Percentiles rank a stretch among this genome's conserved stretches.
Evolutionary conservation across 2,888 invertebrate species (phyloP).

Genomic region (Perithous albicinctus): DNA sequence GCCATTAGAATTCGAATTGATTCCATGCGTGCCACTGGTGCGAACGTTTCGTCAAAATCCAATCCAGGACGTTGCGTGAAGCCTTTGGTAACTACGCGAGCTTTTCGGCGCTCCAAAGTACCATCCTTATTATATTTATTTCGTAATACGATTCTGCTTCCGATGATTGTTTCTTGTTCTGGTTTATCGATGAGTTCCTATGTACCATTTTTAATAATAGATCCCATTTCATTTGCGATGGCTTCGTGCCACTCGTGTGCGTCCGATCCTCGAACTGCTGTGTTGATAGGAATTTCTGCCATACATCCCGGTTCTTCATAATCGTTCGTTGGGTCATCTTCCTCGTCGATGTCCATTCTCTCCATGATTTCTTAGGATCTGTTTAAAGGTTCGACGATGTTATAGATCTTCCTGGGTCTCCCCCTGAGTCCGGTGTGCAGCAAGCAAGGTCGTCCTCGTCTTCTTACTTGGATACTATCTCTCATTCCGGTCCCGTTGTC

Average conservation of each 20-base stretch:
- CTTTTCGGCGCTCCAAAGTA: slow-evolving; percentile 38
- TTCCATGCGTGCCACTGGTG: slow-evolving; percentile 35
- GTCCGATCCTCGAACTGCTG: slow-evolving; percentile 42
- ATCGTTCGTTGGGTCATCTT: too few species aligned
- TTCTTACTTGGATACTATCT: background rate
- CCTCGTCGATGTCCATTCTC: too few species aligned
- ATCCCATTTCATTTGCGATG: slow-evolving; percentile 53
- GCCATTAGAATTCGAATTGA: slow-evolving; percentile 60
- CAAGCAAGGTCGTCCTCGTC: slow-evolving; percentile 40
- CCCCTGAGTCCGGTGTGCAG: slow-evolving; percentile 27
- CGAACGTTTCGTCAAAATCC: slow-evolving; percentile 51
- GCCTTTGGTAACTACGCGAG: slow-evolving; percentile 55
- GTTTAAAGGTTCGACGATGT: background rate
- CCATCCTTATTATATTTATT: slow-evolving; percentile 49
- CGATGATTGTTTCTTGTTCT: slow-evolving; percentile 30
- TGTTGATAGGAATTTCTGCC: slow-evolving; percentile 27
- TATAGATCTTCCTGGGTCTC: slow-evolving; percentile 10
- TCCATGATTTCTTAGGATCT: too few species aligned
- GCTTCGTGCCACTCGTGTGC: slow-evolving; percentile 53
- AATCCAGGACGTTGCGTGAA: slow-evolving; percentile 51
- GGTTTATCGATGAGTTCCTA: slow-evolving; percentile 60
- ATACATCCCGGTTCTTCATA: background rate
- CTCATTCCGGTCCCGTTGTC: too few species aligned
- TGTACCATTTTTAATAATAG: slow-evolving; percentile 61
- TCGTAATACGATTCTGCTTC: slow-evolving; percentile 46